Evolutionary conservation across 2,797 vertebrate species (phyloP).

Genomic region (Diplodus puntazzo): DNA sequence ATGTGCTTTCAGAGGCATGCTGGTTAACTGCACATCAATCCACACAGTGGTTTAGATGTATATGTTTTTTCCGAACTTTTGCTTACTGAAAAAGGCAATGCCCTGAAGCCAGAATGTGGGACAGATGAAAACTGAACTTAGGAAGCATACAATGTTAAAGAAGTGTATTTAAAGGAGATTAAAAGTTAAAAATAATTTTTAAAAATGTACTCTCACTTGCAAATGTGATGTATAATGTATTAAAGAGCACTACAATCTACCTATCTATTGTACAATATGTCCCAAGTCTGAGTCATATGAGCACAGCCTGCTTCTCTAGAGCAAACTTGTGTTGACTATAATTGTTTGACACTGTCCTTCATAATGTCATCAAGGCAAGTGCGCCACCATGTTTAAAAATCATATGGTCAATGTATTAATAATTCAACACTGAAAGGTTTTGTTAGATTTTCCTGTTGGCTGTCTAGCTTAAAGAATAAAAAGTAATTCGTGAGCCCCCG

Average conservation of each 20-base stretch:
- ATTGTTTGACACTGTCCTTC: constrained; percentile 45
- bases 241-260: constrained; percentile 33
- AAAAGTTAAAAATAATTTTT: background rate
- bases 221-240: constrained; percentile 32
- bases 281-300: constrained; percentile 18
- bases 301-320: constrained; percentile 43
- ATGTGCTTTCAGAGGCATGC: constrained; percentile 27
- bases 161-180: background rate
- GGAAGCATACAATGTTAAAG: constrained; percentile 9
- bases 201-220: background rate
- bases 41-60: constrained; percentile 18
- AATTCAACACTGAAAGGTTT: constrained; percentile 23
- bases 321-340: constrained; percentile 33
- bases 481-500: background rate
- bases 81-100: constrained; percentile 26
- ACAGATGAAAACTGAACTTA: constrained; percentile 12
- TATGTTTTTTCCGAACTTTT: constrained; percentile 13
- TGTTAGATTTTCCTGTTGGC: constrained; percentile 1
- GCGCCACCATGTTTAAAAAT: constrained; percentile 13
- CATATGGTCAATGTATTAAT: constrained; percentile 50
- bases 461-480: background rate
- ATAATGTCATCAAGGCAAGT: constrained; percentile 4
- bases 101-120: constrained; percentile 27
- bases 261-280: constrained; percentile 25
- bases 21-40: constrained; percentile 34